Evolutionary conservation across 2,113 vertebrate species (phyloP).

Genomic region (Elgaria multicarinata): DNA sequence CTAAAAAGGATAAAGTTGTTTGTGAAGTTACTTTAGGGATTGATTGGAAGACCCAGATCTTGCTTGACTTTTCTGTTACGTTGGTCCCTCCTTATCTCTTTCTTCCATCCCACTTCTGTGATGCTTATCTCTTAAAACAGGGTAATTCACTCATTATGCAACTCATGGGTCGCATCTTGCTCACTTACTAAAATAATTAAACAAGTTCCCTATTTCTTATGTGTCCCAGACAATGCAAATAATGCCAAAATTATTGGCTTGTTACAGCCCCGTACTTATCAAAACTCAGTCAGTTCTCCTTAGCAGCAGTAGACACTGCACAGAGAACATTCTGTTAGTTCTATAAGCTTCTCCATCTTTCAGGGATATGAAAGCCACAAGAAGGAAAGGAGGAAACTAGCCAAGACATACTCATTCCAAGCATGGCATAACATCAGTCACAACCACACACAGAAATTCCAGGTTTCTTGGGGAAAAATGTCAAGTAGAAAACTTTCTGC

Average conservation of each 20-base stretch:
- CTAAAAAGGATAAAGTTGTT: neutral
- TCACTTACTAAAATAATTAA: neutral
- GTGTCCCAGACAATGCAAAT: neutral
- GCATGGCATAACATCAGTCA: neutral
- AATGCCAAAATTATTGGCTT: neutral
- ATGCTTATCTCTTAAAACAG: neutral
- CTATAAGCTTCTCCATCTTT: neutral
- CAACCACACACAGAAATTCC: constrained; percentile 9
- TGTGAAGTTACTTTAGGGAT: neutral
- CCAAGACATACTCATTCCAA: constrained; percentile 3
- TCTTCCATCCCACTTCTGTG: neutral
- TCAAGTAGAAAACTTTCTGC: neutral
- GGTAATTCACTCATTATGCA: neutral
- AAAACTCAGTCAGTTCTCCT: neutral
- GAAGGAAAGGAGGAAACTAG: neutral
- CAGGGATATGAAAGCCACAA: constrained; percentile 19
- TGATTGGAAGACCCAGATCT: neutral
- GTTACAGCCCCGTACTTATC: neutral
- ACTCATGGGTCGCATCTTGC: neutral
- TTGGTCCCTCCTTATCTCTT: neutral
- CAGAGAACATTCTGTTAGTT: neutral
- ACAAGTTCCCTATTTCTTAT: neutral
- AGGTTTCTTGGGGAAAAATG: neutral
- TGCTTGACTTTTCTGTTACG: neutral
- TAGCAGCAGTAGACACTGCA: neutral